Evolutionary conservation across 2,888 invertebrate genomes (phyloP), one percentile per base, ranked within the genome.

Genomic region (Erebia ligea): DNA sequence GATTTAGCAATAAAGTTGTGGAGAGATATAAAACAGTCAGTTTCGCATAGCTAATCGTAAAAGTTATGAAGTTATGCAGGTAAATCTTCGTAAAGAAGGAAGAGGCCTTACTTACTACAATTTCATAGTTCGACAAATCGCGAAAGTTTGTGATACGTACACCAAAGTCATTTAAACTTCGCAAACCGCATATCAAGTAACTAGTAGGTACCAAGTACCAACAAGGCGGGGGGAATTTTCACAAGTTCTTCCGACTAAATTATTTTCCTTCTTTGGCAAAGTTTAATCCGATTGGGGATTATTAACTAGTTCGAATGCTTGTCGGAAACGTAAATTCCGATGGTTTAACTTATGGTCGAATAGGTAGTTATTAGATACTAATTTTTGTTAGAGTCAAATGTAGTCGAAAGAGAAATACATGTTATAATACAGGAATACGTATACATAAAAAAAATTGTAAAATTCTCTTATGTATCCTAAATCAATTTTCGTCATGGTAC

Each of bases 101-200:
- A 64, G 34, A 48, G 62, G n/a, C 6, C 34, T 6, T 19, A 50
- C 15, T 72, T 63, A 64, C 17, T 72, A 54, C 70, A 67, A 71
- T 71, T 69, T 69, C 67, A 73, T 73, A 74, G 72, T 66, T 74
- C 66, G 71, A 70, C 72, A 70, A 72, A 65, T 71, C 71, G 21
- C 58, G 50, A 56, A 68, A 73, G 67, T 70, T 72, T 68, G 66
- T 69, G 59, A 73, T 68, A 62, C 66, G 71, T 68, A 73, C 74
- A 71, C 68, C 71, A 70, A 76, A 76, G 71, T 74, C 68, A 75
- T 75, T 75, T 69, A 62, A 76, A 76, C 73, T 76, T 76, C 21
- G 67, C 61, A 69, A 73, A 73, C 69, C 75, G 75, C 71, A 75
- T 74, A 69, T 61, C 66, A 74, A 74, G 72, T 74, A 68, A 72